Conservation (phyloP, 1,140 invertebrate genomes). For the Leptinotarsa texana region DNA sequence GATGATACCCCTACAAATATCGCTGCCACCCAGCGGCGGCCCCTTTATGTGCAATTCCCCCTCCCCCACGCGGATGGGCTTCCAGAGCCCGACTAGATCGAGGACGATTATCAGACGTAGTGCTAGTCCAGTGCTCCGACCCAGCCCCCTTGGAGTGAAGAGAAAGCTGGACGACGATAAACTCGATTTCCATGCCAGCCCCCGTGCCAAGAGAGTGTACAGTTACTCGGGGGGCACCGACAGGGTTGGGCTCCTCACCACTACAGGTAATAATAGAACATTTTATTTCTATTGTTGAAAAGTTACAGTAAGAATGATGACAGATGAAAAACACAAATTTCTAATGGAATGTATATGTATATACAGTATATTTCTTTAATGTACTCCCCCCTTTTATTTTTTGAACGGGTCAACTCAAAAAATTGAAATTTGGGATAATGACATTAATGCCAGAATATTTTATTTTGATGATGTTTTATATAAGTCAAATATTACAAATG, state of each 20-base stretch:
- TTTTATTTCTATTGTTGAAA: too few species aligned
- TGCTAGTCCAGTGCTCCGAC: slow-evolving; percentile 81
- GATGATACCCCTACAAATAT: slow-evolving; percentile 53
- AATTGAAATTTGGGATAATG: too few species aligned
- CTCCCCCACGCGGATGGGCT: slow-evolving; percentile 64
- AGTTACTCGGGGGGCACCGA: slow-evolving; percentile 47
- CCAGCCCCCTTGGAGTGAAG: slow-evolving; percentile 74
- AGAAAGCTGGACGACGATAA: slow-evolving; percentile 74
- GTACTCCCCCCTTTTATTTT: too few species aligned
- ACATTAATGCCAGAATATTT: too few species aligned
- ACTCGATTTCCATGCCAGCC: slow-evolving; percentile 57
- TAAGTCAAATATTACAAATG: too few species aligned
- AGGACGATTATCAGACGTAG: slow-evolving; percentile 63
- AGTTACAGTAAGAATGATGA: too few species aligned
- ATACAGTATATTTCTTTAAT: too few species aligned
- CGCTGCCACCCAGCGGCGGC: slow-evolving; percentile 52
- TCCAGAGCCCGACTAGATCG: slow-evolving; percentile 54
- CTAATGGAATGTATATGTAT: too few species aligned
- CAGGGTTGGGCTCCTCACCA: slow-evolving; percentile 55
- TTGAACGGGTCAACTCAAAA: too few species aligned
- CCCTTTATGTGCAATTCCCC: slow-evolving; percentile 63
- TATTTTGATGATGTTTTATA: too few species aligned
- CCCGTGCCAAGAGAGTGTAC: slow-evolving; percentile 61
- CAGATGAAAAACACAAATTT: too few species aligned
- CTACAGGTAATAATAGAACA: slow-evolving; percentile 37